phyloP scores from a whole-genome alignment of 2,797 vertebrate genomes.

The Pseudochaenichthys georgianus region DNA sequence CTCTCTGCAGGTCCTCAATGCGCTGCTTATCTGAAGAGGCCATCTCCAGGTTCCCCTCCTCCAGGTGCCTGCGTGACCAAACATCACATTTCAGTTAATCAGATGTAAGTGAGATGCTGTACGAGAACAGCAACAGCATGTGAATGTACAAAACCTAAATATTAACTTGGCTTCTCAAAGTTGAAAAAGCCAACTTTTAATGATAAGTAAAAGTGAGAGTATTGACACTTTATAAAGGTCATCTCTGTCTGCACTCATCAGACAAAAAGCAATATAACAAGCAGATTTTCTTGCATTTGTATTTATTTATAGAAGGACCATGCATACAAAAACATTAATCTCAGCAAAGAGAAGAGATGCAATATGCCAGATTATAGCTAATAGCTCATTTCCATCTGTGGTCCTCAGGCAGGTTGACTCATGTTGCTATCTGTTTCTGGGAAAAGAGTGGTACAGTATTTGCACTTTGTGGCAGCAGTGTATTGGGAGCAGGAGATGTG shows the following conservation, averaged over 20 bases:
- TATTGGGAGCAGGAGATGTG: not conserved
- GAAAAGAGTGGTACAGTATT: not conserved
- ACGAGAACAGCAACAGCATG: not conserved
- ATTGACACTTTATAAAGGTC: not conserved
- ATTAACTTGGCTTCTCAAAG: not conserved
- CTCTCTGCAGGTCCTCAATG: constrained; percentile 95
- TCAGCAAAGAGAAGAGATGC: no score
- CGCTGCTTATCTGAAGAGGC: constrained; percentile 94
- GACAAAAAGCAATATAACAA: not conserved
- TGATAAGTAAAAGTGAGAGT: no score
- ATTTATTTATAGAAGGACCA: no score
- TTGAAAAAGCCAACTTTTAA: no score
- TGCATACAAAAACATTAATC: no score
- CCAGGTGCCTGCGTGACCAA: constrained; percentile 87
- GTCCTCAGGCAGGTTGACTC: no score
- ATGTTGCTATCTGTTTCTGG: not conserved
- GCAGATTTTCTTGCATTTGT: not conserved
- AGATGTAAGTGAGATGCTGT: not conserved
- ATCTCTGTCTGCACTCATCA: not conserved
- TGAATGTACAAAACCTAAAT: not conserved
- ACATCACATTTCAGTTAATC: not conserved
- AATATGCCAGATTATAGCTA: no score
- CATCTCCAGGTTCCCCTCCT: constrained; percentile 95
- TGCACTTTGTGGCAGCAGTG: constrained; percentile 29
- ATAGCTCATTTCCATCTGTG: no score